A percentile compares a stretch with the other conserved stretches of the same genome.
Evolutionary conservation across 2,888 invertebrate genomes (phyloP).

Genomic region (Cataglyphis albicans): DNA sequence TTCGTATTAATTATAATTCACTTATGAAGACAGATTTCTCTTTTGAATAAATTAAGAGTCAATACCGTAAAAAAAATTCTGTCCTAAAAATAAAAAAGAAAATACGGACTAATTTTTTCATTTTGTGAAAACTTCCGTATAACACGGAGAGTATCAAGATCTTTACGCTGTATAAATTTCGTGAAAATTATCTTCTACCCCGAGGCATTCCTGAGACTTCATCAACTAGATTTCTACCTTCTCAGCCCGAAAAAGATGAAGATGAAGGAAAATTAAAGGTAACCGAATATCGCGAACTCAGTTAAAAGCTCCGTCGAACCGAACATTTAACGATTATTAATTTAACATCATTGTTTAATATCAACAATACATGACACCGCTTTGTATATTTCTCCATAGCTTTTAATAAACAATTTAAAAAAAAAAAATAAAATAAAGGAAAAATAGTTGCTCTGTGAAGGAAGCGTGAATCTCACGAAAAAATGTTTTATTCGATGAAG

Average conservation of each 20-base stretch:
- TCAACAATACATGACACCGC: not conserved
- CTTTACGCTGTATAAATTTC: slow-evolving; percentile 40
- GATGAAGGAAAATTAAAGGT: slow-evolving; percentile 28
- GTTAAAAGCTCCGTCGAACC: slow-evolving; percentile 11
- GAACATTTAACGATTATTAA: slow-evolving; percentile 41
- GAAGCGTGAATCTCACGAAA: not conserved
- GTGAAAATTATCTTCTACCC: slow-evolving; percentile 44
- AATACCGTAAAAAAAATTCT: not conserved
- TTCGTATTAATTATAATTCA: not conserved
- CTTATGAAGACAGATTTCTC: not conserved
- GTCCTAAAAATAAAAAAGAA: slow-evolving; percentile 2
- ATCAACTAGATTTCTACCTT: slow-evolving; percentile 27
- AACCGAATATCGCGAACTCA: slow-evolving; percentile 26
- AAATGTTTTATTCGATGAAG: not conserved
- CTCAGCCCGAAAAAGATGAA: slow-evolving; percentile 24
- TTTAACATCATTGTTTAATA: not conserved
- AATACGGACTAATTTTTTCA: not conserved
- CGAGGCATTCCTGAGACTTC: slow-evolving; percentile 46
- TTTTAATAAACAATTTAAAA: not conserved
- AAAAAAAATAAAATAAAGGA: too few relatives aligned
- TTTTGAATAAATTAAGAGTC: slow-evolving; percentile 14
- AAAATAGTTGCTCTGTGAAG: not conserved
- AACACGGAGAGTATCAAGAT: not conserved
- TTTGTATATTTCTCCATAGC: not conserved
- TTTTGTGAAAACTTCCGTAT: slow-evolving; percentile 23